Conservation (phyloP, 92 coral and sea anemone genomes). For the Pocillopora grandis region DNA sequence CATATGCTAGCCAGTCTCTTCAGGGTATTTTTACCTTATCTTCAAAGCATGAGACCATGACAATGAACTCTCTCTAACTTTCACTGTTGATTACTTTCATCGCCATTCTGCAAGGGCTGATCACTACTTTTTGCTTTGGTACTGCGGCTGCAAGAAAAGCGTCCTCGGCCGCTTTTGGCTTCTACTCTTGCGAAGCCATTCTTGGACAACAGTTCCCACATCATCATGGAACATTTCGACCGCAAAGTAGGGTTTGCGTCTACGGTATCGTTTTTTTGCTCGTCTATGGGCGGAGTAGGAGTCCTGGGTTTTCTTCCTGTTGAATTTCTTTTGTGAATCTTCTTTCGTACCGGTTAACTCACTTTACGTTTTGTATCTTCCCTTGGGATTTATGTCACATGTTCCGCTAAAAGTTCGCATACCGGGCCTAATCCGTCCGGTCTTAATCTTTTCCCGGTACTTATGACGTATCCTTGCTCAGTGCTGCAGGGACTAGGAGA, state of each 20-base stretch:
- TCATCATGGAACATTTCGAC: not conserved
- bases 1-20: not conserved
- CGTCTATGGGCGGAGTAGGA: conserved; percentile 23
- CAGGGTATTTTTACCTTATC: too few species aligned
- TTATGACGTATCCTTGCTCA: conserved; percentile 85
- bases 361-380: conserved; percentile 25
- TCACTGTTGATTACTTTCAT: not conserved
- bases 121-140: not conserved
- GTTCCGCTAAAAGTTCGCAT: conserved; percentile 76
- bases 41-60: too few species aligned
- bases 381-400: conserved; percentile 49
- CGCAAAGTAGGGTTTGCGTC: conserved; percentile 11
- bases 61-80: not conserved
- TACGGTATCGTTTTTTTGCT: conserved; percentile 2
- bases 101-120: not conserved
- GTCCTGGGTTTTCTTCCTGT: conserved; percentile 11
- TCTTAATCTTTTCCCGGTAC: conserved; percentile 82
- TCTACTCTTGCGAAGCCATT: too few species aligned
- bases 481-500: conserved; percentile 92
- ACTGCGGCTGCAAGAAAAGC: not conserved
- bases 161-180: too few species aligned
- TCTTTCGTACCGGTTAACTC: conserved; percentile 18
- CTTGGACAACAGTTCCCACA: too few species aligned
- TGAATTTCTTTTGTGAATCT: conserved; percentile 12
- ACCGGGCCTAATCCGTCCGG: conserved; percentile 75